Evolutionary conservation across 2,888 invertebrate genomes (phyloP).

Genomic region (Hirtodrosophila confusa): DNA sequence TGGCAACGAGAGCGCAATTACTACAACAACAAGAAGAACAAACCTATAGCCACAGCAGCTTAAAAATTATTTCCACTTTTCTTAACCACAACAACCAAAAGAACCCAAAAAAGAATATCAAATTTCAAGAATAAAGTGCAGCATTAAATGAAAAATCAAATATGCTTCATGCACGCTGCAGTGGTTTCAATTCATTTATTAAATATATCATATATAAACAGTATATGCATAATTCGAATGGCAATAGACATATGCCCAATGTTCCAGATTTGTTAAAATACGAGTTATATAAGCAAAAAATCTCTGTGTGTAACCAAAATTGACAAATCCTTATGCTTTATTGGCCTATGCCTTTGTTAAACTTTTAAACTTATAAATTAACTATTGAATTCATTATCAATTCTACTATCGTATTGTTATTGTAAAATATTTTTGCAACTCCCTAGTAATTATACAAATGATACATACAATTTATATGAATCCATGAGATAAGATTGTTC

Average conservation of each 20-base stretch:
- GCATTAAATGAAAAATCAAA: conserved; percentile 1
- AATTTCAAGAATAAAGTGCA: neutral
- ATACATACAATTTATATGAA: conserved; percentile 24
- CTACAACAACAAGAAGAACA: neutral
- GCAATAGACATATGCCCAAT: conserved; percentile 2
- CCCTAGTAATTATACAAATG: conserved; percentile 35
- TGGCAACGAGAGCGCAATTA: conserved; percentile 5
- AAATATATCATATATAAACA: conserved; percentile 1
- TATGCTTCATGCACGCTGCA: conserved; percentile 1
- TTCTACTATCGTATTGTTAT: conserved; percentile 54
- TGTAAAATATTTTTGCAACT: conserved; percentile 60
- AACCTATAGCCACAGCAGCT: conserved; percentile 7
- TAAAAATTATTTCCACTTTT: neutral
- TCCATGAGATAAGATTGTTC: conserved; percentile 45
- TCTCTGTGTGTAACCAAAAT: conserved; percentile 21
- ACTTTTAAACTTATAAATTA: conserved; percentile 39
- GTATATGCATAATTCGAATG: neutral
- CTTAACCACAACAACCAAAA: neutral
- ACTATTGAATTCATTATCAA: conserved; percentile 47
- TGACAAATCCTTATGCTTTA: conserved; percentile 34
- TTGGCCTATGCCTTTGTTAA: conserved; percentile 57
- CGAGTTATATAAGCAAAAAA: conserved; percentile 1
- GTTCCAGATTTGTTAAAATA: conserved; percentile 9
- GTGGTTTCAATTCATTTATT: conserved; percentile 1
- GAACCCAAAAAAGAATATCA: neutral